Evolutionary conservation across 2,113 vertebrate species (phyloP).

Genomic region (Ia io): DNA sequence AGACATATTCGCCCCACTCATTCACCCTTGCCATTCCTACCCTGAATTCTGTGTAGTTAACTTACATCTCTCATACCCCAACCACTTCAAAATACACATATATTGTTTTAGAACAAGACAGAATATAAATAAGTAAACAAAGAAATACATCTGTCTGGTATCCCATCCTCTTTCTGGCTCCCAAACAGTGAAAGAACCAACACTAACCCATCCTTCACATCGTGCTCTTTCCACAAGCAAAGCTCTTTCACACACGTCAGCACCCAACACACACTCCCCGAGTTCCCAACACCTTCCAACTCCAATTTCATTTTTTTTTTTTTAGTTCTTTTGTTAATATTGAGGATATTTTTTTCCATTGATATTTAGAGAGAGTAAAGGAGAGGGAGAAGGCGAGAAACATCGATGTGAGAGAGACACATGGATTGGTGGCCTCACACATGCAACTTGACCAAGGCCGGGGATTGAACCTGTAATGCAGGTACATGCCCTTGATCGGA

Average conservation of each 20-base stretch:
- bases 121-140: background rate
- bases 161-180: background rate
- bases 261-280: background rate
- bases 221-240: background rate
- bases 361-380: too few species aligned
- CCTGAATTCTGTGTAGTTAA: background rate
- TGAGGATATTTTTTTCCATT: too few species aligned
- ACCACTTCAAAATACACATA: background rate
- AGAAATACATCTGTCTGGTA: background rate
- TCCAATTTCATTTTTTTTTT: background rate
- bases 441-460: too few species aligned
- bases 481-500: too few species aligned
- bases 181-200: background rate
- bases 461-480: too few species aligned
- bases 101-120: background rate
- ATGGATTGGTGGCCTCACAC: too few species aligned
- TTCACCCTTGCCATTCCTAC: background rate
- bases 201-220: background rate
- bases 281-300: background rate
- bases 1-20: background rate
- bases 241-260: fast-evolving
- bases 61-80: background rate
- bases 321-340: too few species aligned
- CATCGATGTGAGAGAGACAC: too few species aligned
- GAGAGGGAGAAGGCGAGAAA: too few species aligned